phyloP scores from a whole-genome alignment of 2,888 invertebrate genomes.

The Dorcus parallelipipedus region DNA sequence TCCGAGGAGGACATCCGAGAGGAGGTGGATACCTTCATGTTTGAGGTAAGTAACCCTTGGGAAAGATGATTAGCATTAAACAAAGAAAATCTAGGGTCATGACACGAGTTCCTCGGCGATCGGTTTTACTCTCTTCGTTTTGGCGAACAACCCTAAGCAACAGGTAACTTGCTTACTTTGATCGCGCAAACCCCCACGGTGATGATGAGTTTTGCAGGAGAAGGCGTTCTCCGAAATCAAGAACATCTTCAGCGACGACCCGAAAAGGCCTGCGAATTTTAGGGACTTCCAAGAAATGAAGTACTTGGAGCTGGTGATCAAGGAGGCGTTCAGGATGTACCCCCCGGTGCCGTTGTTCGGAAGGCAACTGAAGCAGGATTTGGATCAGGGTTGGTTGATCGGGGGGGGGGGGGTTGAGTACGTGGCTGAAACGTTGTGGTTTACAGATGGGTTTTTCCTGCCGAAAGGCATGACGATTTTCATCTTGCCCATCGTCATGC shows the following conservation, averaged over 20 bases:
- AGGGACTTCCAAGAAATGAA: no score
- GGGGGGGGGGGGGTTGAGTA: background rate
- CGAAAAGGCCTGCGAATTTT: background rate
- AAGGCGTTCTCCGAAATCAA: conserved; percentile 8
- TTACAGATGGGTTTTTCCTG: conserved; percentile 6
- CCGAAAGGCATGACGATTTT: conserved; percentile 38
- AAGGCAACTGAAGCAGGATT: no score
- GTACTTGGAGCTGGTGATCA: no score
- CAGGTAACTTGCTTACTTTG: conserved; percentile 31
- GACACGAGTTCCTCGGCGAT: conserved; percentile 51
- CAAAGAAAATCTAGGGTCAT: conserved; percentile 42
- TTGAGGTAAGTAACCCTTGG: background rate
- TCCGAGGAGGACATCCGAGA: background rate
- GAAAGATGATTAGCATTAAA: no score
- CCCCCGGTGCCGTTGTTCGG: no score
- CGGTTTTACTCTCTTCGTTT: conserved; percentile 46
- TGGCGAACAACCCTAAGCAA: conserved; percentile 47
- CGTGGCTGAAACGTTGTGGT: background rate
- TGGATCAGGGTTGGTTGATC: conserved; percentile 3
- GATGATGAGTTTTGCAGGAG: conserved; percentile 27
- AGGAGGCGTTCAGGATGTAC: no score
- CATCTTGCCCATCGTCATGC: conserved; percentile 49
- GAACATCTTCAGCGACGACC: no score
- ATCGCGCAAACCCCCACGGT: background rate
- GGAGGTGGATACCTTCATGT: conserved; percentile 4